Evolutionary conservation across 1,140 invertebrate genomes (phyloP).

Genomic region (Bactericera cockerelli): DNA sequence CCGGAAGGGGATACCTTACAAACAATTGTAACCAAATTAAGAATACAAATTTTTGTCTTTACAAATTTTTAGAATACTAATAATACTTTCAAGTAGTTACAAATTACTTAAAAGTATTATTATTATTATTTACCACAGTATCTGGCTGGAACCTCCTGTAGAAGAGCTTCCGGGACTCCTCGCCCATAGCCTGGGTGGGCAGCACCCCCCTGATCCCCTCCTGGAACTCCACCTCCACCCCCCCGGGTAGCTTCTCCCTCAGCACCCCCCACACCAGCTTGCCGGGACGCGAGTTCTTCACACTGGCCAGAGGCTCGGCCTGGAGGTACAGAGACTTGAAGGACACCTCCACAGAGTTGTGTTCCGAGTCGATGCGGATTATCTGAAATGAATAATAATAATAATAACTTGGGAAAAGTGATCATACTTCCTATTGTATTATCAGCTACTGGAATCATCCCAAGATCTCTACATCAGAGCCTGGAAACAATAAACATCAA

Average conservation of each 20-base stretch:
- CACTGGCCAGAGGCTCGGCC: background rate
- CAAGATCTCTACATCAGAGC: too few species aligned
- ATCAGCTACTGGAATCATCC: too few species aligned
- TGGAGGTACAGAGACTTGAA: background rate
- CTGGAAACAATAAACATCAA: too few species aligned
- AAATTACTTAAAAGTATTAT: too few species aligned
- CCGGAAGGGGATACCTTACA: too few species aligned
- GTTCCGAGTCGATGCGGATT: background rate
- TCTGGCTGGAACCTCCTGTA: background rate
- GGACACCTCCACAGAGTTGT: background rate
- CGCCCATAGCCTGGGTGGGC: background rate
- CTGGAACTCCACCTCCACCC: background rate
- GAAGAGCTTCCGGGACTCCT: background rate
- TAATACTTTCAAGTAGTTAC: too few species aligned
- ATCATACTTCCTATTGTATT: too few species aligned
- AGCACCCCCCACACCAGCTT: background rate
- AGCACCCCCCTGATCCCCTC: background rate
- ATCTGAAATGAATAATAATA: too few species aligned
- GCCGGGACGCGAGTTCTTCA: background rate
- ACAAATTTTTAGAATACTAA: too few species aligned
- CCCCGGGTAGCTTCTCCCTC: background rate
- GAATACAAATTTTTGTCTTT: too few species aligned
- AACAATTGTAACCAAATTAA: too few species aligned
- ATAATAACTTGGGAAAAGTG: too few species aligned
- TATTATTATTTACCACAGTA: conserved; percentile 7